Evolutionary conservation across 2,888 invertebrate genomes (phyloP).

Genomic region (Carabus problematicus): DNA sequence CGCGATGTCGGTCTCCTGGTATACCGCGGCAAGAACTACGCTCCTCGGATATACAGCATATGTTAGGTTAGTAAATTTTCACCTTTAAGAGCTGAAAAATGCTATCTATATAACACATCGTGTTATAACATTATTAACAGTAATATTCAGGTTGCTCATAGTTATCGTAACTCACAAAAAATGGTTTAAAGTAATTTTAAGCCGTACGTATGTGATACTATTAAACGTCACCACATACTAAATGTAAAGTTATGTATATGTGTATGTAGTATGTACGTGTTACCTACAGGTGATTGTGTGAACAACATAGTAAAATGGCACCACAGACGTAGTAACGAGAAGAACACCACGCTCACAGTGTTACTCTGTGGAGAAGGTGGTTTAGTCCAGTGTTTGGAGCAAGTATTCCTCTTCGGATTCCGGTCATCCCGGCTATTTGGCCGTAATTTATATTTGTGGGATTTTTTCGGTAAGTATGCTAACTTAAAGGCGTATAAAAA

Average conservation of each 20-base stretch:
- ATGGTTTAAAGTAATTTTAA: too few species aligned
- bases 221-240: too few species aligned
- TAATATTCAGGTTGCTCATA: too few species aligned
- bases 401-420: conserved; percentile 95
- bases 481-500: not conserved
- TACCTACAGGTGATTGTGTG: conserved; percentile 83
- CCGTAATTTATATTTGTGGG: conserved; percentile 96
- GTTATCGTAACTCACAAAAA: too few species aligned
- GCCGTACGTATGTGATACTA: too few species aligned
- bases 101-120: not conserved
- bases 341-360: conserved; percentile 85
- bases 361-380: conserved; percentile 95
- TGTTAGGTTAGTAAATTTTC: conserved; percentile 65
- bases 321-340: conserved; percentile 85
- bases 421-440: conserved; percentile 92
- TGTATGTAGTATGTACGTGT: too few species aligned
- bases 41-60: conserved; percentile 75
- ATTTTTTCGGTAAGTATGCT: conserved; percentile 83
- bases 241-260: too few species aligned
- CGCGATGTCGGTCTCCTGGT: conserved; percentile 73
- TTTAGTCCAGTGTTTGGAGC: conserved; percentile 90
- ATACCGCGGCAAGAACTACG: conserved; percentile 67
- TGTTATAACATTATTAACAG: conserved; percentile 3
- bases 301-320: conserved; percentile 98
- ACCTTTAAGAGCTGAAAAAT: not conserved